These are phyloP conservation scores for Microcebus lehilahytsara DNA, from an alignment of 2,113 vertebrate species.

Conservation along the genomic window DNA sequence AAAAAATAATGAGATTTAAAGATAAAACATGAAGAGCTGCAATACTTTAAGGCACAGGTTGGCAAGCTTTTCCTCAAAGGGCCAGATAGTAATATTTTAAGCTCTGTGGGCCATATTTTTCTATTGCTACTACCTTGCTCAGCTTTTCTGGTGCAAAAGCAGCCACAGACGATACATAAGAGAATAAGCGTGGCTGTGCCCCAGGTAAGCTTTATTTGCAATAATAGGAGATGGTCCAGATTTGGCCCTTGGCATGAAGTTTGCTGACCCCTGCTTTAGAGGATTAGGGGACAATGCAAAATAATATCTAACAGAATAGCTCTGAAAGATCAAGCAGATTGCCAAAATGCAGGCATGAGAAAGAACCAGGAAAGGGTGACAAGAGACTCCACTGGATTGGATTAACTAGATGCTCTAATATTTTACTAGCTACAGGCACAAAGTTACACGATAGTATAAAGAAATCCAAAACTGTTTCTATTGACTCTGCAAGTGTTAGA, in stretches of 20 bases:
- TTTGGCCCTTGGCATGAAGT: not conserved
- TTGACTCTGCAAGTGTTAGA: not conserved
- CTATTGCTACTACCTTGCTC: accelerated
- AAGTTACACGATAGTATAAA: not conserved
- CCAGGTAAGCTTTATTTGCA: not conserved
- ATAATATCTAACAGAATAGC: not conserved
- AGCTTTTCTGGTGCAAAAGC: not conserved
- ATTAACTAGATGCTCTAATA: not conserved
- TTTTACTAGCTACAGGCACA: not conserved
- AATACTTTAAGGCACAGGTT: not conserved
- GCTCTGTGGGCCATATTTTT: not conserved
- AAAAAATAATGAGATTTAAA: constrained; percentile 10
- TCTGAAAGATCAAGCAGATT: not conserved
- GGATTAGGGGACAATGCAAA: not conserved
- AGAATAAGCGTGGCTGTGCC: not conserved
- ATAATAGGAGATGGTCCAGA: too few species aligned
- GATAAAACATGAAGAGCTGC: not conserved
- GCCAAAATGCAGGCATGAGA: not conserved
- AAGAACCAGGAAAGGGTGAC: not conserved
- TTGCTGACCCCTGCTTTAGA: not conserved
- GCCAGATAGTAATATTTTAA: not conserved
- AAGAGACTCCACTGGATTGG: not conserved
- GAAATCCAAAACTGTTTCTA: not conserved
- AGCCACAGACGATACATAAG: not conserved
- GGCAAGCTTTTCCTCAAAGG: not conserved